These are phyloP conservation scores for Heliangelus exortis DNA, from an alignment of 2,797 vertebrate species.

Conservation along the genomic window DNA sequence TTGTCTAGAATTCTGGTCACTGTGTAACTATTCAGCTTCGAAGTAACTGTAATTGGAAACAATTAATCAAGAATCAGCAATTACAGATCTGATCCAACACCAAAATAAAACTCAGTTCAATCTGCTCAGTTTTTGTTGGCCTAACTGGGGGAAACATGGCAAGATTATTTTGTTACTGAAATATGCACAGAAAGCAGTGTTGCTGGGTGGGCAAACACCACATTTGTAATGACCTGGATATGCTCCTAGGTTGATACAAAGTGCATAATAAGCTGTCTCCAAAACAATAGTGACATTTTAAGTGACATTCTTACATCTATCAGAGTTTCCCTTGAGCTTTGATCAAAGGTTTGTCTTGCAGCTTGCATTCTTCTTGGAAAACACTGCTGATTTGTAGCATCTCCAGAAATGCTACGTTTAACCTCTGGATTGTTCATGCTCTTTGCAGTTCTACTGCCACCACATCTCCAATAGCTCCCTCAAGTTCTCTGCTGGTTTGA, in stretches of 20 bases:
- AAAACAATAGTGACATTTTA: not conserved
- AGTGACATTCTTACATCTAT: not conserved
- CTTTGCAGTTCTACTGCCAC: not conserved
- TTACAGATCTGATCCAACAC: not conserved
- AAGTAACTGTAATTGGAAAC: not conserved
- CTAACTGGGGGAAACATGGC: not conserved
- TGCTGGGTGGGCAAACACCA: not conserved
- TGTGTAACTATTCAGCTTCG: not conserved
- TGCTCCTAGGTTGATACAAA: not conserved
- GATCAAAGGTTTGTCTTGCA: not conserved
- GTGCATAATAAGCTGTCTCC: not conserved
- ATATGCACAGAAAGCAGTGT: not conserved
- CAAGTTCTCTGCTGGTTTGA: not conserved
- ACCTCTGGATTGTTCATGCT: not conserved
- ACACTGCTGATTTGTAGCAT: not conserved
- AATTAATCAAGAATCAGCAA: not conserved
- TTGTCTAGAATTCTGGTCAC: not conserved
- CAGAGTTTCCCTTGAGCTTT: not conserved
- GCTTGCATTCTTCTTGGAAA: not conserved
- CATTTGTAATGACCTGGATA: not conserved
- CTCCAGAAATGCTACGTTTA: not conserved
- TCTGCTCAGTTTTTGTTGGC: not conserved
- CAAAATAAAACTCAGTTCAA: not conserved
- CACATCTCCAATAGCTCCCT: not conserved
- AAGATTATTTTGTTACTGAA: not conserved